These are phyloP conservation scores for Hydractinia echinata DNA, from an alignment of 30 jellyfish, hydroid and myxozoan species.

Conservation along the genomic window DNA sequence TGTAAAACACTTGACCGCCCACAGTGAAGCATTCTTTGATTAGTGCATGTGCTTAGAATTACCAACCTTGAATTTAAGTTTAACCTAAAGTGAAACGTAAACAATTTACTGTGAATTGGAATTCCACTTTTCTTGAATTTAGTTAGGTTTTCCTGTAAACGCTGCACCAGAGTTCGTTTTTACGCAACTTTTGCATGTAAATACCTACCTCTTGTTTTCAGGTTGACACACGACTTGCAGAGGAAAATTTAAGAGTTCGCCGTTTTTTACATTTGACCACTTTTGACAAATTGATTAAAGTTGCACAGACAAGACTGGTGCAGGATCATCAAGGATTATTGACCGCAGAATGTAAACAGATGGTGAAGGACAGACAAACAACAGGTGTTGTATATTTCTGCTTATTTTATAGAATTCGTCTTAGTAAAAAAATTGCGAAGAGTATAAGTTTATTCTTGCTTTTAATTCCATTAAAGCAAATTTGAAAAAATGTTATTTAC, in stretches of 20 bases:
- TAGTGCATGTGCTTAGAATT: no score
- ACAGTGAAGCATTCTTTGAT: no score
- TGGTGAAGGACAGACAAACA: conserved; percentile 56
- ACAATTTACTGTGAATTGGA: background rate
- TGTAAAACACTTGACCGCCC: no score
- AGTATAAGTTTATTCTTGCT: no score
- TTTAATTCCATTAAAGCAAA: no score
- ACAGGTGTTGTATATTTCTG: conserved; percentile 36
- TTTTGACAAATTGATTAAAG: conserved; percentile 71
- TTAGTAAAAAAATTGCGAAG: no score
- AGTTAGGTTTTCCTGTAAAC: background rate
- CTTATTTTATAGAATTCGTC: no score
- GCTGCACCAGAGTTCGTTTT: background rate
- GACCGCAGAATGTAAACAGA: conserved; percentile 79
- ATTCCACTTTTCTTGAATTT: background rate
- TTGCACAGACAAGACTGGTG: conserved; percentile 81
- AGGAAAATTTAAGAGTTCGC: conserved; percentile 73
- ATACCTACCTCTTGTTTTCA: background rate
- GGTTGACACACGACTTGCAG: conserved; percentile 91
- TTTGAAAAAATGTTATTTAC: no score
- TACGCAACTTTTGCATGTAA: background rate
- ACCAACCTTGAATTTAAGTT: background rate
- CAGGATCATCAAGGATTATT: conserved; percentile 64
- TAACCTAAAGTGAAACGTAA: background rate
- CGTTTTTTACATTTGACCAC: conserved; percentile 70